Conservation (phyloP, 2,797 vertebrate species). For the Platyrinchus mystaceus region DNA sequence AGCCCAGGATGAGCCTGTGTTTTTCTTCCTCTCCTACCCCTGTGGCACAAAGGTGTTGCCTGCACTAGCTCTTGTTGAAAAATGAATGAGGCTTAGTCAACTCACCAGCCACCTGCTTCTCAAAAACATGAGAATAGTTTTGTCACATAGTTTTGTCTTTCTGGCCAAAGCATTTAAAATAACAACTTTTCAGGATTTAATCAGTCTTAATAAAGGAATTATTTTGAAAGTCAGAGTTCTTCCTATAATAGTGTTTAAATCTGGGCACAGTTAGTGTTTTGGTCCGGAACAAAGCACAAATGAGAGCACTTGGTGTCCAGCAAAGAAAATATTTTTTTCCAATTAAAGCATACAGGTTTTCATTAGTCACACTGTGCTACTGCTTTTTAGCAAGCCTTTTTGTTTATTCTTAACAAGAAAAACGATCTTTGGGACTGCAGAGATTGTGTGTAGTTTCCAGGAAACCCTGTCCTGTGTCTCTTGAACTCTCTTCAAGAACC, state of each 20-base stretch:
- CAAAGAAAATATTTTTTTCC: neutral
- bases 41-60: neutral
- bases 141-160: neutral
- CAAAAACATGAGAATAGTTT: neutral
- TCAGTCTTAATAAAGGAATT: neutral
- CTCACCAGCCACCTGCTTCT: neutral
- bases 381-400: neutral
- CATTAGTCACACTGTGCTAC: neutral
- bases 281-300: neutral
- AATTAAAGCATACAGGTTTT: neutral
- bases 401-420: neutral
- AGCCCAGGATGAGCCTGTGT: neutral
- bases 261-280: neutral
- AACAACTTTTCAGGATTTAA: neutral
- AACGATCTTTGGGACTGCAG: neutral
- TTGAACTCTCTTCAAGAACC: neutral
- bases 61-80: neutral
- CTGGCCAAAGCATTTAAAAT: neutral
- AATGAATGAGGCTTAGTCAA: neutral
- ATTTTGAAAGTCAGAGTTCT: neutral
- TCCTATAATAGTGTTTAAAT: neutral
- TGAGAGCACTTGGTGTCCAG: neutral
- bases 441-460: neutral
- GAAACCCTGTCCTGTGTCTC: neutral
- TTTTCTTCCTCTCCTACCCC: neutral